phyloP scores from a whole-genome alignment of 2,888 invertebrate species.

The Thera britannica region DNA sequence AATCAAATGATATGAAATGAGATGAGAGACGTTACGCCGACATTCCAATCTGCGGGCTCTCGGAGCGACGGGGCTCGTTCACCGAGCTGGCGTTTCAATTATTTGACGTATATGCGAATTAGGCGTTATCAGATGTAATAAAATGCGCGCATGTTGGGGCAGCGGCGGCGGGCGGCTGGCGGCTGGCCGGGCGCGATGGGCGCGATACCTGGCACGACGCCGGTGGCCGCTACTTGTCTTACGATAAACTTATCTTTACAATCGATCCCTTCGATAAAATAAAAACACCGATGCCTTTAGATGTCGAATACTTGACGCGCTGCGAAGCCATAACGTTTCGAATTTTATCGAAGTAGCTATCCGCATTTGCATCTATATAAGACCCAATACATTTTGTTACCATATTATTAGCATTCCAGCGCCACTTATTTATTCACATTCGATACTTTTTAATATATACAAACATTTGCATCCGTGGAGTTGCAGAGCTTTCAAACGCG shows the following conservation, averaged over 20 bases:
- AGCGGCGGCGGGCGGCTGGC: constrained; percentile 46
- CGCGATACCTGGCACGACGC: constrained; percentile 53
- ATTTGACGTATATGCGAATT: constrained; percentile 81
- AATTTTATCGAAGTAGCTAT: constrained; percentile 76
- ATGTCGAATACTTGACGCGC: constrained; percentile 76
- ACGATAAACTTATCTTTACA: constrained; percentile 82
- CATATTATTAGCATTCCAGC: constrained; percentile 75
- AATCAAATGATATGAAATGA: constrained; percentile 51
- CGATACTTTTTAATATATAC: constrained; percentile 30
- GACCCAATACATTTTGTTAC: constrained; percentile 73
- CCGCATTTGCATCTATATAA: constrained; percentile 79
- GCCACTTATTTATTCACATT: constrained; percentile 54
- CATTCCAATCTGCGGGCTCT: constrained; percentile 54
- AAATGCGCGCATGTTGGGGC: constrained; percentile 70
- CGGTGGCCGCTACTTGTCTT: constrained; percentile 85
- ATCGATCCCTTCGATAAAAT: constrained; percentile 82
- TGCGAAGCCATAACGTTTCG: constrained; percentile 75
- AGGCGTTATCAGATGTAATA: constrained; percentile 80
- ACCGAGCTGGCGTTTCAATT: constrained; percentile 63
- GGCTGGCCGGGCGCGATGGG: constrained; percentile 48
- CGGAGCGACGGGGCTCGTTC: constrained; percentile 43
- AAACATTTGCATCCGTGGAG: constrained; percentile 18
- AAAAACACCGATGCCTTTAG: constrained; percentile 69
- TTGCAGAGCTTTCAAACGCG: constrained; percentile 28
- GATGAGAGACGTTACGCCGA: constrained; percentile 54